phyloP scores from a whole-genome alignment of 2,888 invertebrate species.

The Platypus cylindrus region DNA sequence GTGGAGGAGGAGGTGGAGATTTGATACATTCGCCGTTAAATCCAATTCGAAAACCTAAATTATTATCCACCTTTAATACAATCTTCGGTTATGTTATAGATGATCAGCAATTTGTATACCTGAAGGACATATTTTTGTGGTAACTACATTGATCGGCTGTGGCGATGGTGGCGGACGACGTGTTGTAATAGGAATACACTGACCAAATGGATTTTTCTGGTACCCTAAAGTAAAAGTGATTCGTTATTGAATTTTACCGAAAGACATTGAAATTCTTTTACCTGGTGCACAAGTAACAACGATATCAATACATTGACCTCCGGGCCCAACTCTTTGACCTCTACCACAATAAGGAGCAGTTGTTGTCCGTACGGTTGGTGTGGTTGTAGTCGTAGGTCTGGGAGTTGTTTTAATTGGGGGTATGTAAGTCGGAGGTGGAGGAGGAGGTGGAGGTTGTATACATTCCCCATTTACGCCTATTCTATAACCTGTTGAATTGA shows the following conservation, averaged over 20 bases:
- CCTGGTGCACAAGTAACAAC: background rate
- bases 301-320: slow-evolving; percentile 11
- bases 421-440: too few relatives aligned
- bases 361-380: too few relatives aligned
- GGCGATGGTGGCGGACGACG: too few relatives aligned
- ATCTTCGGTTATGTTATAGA: too few relatives aligned
- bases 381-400: too few relatives aligned
- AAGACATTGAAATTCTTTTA: background rate
- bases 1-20: too few relatives aligned
- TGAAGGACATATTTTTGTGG: too few relatives aligned
- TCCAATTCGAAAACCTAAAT: background rate
- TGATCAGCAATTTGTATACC: too few relatives aligned
- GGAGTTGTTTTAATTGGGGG: too few relatives aligned
- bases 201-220: background rate
- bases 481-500: background rate
- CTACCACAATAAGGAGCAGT: slow-evolving; percentile 11
- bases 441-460: slow-evolving; percentile 1
- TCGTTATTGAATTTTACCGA: background rate
- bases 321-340: slow-evolving; percentile 9
- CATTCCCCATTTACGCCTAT: background rate
- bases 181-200: background rate
- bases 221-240: slow-evolving; percentile 1
- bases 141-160: too few relatives aligned
- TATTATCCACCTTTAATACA: too few relatives aligned
- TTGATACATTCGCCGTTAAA: background rate